These are phyloP conservation scores for Lasioglossum villosulum DNA, from an alignment of 2,888 invertebrate genomes.

Conservation along the genomic window DNA sequence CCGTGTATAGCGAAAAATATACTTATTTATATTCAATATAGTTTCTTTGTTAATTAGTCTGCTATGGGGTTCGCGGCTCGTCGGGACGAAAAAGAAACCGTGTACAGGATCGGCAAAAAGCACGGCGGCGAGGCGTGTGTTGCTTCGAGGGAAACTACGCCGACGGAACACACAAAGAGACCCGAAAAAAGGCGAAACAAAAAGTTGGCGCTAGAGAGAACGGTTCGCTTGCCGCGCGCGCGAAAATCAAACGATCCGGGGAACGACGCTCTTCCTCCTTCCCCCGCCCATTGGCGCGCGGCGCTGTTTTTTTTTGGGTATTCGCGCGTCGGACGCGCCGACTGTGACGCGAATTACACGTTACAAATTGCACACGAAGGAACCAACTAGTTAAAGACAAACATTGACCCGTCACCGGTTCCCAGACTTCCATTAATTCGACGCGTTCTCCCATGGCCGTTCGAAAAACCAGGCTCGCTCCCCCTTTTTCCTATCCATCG, in stretches of 20 bases:
- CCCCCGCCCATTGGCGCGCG: neutral
- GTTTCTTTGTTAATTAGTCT: conserved; percentile 24
- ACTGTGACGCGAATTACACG: conserved; percentile 40
- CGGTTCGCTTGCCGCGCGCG: neutral
- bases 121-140: neutral
- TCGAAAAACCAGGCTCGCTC: neutral
- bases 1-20: conserved; percentile 38
- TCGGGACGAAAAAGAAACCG: neutral
- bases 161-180: neutral
- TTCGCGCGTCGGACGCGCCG: conserved; percentile 28
- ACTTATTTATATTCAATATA: conserved; percentile 26
- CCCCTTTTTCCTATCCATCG: neutral
- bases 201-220: neutral
- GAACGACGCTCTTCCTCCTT: neutral
- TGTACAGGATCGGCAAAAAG: neutral
- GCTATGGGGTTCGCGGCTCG: conserved; percentile 3
- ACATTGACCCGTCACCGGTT: conserved; percentile 44
- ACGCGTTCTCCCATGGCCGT: neutral
- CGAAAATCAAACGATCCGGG: neutral
- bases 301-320: conserved; percentile 12
- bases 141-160: neutral
- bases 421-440: conserved; percentile 5
- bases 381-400: conserved; percentile 52
- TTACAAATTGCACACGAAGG: conserved; percentile 40
- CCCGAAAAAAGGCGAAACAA: neutral